These are phyloP conservation scores for Gallinago media DNA, from an alignment of 2,113 vertebrate species.

Conservation along the genomic window DNA sequence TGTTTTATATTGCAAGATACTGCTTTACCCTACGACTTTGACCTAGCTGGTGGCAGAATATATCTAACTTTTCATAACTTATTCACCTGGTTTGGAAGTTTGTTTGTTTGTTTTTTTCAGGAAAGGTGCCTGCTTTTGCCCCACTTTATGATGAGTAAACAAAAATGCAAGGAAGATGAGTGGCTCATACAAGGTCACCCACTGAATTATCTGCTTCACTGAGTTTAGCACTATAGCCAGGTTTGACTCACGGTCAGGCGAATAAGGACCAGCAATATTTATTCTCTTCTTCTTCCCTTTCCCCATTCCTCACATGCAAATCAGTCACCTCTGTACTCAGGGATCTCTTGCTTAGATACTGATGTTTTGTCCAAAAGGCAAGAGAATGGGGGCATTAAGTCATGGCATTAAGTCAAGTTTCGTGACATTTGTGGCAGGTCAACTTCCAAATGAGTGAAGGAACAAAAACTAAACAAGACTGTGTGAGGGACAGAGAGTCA, in stretches of 20 bases:
- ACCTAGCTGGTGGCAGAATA: too few species aligned
- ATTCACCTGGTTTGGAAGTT: not conserved
- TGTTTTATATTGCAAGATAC: too few species aligned
- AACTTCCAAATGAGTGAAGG: not conserved
- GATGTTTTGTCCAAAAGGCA: not conserved
- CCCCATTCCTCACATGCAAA: not conserved
- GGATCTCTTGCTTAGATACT: not conserved
- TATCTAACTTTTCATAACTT: constrained; percentile 35
- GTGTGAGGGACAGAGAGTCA: not conserved
- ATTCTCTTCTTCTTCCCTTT: not conserved
- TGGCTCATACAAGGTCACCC: not conserved
- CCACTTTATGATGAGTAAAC: not conserved
- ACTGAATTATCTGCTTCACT: not conserved
- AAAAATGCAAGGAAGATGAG: not conserved
- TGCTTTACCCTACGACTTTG: too few species aligned
- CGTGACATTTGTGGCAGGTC: not conserved
- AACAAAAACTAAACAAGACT: not conserved
- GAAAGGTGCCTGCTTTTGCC: not conserved
- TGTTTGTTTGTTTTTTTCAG: not conserved
- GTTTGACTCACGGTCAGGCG: not conserved
- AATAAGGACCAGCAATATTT: not conserved
- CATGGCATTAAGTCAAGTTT: not conserved
- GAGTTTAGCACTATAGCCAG: not conserved
- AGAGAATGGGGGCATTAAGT: not conserved
- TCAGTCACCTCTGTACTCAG: not conserved